Conservation (phyloP, 2,888 invertebrate genomes). For the Atethmia centrago region DNA sequence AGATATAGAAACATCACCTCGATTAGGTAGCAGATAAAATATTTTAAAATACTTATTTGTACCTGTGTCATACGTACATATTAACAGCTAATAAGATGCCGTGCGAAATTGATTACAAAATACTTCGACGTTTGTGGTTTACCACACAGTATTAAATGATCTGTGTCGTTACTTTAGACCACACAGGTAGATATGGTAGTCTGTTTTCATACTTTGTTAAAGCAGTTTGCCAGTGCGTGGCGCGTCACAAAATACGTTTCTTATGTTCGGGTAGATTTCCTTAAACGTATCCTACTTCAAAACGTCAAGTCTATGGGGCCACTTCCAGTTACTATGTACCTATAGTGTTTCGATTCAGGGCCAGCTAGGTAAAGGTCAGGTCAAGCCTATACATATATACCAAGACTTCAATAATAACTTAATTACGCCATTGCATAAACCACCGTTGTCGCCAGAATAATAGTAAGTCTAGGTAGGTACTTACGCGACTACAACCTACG, state of each 20-base stretch:
- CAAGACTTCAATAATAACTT: neutral
- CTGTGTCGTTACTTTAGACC: constrained; percentile 49
- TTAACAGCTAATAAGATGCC: constrained; percentile 20
- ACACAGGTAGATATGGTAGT: constrained; percentile 33
- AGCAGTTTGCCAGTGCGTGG: neutral
- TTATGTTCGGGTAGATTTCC: neutral
- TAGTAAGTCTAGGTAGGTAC: neutral
- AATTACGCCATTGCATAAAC: neutral
- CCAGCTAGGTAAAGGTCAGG: neutral
- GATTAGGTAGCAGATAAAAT: too few relatives aligned
- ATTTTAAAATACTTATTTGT: neutral
- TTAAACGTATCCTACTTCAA: neutral
- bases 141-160: constrained; percentile 61
- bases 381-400: neutral
- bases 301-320: neutral
- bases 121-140: constrained; percentile 56
- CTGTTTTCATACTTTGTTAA: constrained; percentile 42
- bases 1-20: neutral
- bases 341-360: neutral
- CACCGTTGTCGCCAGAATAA: neutral
- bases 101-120: constrained; percentile 62
- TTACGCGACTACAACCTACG: neutral
- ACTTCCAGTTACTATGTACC: neutral
- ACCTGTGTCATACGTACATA: neutral
- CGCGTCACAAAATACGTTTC: neutral